phyloP scores from a whole-genome alignment of 2,113 vertebrate species.

The Archocentrus centrarchus region DNA sequence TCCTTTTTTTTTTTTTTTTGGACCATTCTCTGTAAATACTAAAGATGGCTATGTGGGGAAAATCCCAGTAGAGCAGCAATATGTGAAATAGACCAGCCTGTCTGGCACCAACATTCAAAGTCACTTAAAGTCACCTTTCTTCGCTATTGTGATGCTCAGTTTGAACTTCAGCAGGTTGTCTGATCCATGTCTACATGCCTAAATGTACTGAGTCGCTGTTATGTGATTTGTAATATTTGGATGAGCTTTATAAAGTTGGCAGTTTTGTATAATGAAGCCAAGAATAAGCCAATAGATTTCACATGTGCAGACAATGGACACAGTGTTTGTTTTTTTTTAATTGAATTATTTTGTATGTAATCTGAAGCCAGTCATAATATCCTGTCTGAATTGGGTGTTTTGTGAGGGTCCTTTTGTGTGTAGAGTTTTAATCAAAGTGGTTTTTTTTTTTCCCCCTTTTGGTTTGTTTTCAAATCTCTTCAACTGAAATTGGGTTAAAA shows the following conservation, averaged over 20 bases:
- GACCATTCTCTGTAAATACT: rapidly evolving
- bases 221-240: neutral
- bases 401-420: too few species aligned
- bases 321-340: neutral
- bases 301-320: too few species aligned
- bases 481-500: too few species aligned
- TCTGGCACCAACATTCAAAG: neutral
- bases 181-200: neutral
- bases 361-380: neutral
- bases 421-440: too few species aligned
- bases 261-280: neutral
- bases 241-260: neutral
- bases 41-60: neutral
- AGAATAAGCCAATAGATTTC: neutral
- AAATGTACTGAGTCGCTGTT: neutral
- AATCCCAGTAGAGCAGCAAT: neutral
- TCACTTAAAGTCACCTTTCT: neutral
- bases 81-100: neutral
- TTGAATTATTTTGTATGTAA: neutral
- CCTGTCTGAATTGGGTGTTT: neutral
- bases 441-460: too few species aligned
- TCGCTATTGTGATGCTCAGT: neutral
- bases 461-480: too few species aligned
- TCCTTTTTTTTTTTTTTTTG: too few species aligned
- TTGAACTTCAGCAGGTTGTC: neutral